Evolutionary conservation across 2,888 invertebrate species (phyloP), one percentile per base, ranked within the genome.

Genomic region (Sialis fuliginosa): DNA sequence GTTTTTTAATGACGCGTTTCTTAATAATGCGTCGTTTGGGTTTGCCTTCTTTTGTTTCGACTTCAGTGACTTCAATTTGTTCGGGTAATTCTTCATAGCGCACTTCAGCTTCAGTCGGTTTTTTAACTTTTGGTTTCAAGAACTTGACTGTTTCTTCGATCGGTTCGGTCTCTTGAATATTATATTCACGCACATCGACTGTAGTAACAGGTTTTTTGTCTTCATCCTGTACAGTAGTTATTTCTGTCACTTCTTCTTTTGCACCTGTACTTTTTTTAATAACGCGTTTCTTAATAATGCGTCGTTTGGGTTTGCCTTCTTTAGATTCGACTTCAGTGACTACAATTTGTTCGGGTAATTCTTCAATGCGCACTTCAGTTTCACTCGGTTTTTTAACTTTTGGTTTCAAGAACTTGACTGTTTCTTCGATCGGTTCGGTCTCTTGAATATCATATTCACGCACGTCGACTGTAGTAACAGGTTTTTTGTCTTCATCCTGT

Each of bases 161-260:
- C 42, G 58, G 60, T 6, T 62, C 42, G 49, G 5, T 57, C n/a
- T 53, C 43, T 35, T 48, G 34, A 44, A 48, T 42, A 40, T 52
- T 47, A 49, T 53, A 49, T 53, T 58, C 56, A 52, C 57, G 50
- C 5, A 60, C 57, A 3, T 52, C 53, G 33, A 62, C 57, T 34
- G 61, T 59, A 43, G 55, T 62, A 46, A 63, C 55, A 0, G 70
- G 70, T 48, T 64, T 57, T 46, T 61, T 57, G 8, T 62, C 65
- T 48, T 67, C 67, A 54, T 65, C 46, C 42, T 48, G 48, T 12
- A 62, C 44, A 35, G 22, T 37, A 42, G 45, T 41, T 13, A 54
- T 39, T 58, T 66, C 65, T 30, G 56, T 55, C 13, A 55, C 49
- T 57, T 64, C 56, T 52, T 59, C 44, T 55, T 60, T 57, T 5